These are phyloP conservation scores for Brachionus plicatilis DNA, from an alignment of 1,140 invertebrate species.

Conservation along the genomic window DNA sequence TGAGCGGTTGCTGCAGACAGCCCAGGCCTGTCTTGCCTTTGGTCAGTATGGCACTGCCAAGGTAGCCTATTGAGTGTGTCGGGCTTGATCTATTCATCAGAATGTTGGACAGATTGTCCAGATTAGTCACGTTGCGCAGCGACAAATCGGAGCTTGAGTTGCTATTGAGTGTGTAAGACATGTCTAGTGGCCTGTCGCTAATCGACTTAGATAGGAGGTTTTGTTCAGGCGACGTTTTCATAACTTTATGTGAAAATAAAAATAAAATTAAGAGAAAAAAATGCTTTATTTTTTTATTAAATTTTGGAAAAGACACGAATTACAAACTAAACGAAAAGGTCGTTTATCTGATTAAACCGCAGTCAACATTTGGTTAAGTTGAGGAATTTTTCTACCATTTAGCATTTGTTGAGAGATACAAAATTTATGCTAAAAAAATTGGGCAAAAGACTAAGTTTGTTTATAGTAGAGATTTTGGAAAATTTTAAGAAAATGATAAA, in stretches of 20 bases:
- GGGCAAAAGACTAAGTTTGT: background rate
- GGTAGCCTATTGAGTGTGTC: background rate
- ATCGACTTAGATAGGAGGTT: background rate
- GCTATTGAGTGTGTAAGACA: background rate
- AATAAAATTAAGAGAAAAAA: background rate
- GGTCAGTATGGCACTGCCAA: conserved; percentile 32
- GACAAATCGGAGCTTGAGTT: background rate
- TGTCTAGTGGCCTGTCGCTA: background rate
- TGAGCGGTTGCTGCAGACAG: conserved; percentile 18
- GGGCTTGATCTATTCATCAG: background rate
- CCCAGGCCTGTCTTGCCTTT: conserved; percentile 37
- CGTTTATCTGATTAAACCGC: conserved; percentile 16
- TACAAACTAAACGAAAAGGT: conserved; percentile 2
- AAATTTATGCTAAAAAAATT: background rate
- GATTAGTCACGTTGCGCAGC: background rate
- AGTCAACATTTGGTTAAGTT: conserved; percentile 7
- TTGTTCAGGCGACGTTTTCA: background rate
- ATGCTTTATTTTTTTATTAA: background rate
- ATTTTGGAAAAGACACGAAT: background rate
- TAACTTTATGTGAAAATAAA: background rate
- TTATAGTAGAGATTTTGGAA: conserved; percentile 11
- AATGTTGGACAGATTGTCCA: background rate
- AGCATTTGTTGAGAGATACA: background rate
- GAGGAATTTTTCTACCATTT: background rate
- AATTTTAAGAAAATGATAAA: conserved; percentile 10